Percentiles rank a stretch among this genome's conserved stretches.
Conservation (phyloP, 2,888 invertebrate genomes). For the Ligdia adustata region DNA sequence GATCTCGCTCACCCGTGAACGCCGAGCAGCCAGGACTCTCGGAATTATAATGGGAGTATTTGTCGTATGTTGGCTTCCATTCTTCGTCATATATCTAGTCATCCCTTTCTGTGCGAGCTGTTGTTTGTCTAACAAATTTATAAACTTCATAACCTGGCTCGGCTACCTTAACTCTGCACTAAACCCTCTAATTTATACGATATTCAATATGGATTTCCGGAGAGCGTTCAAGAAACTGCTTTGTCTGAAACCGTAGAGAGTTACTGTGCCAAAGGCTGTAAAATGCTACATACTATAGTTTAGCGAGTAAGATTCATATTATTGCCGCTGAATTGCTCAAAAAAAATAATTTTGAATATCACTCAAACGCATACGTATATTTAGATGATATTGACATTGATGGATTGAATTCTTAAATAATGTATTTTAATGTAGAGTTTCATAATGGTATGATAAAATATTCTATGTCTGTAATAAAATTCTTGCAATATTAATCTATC, state of each 20-base stretch:
- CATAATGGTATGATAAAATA: constrained; percentile 22
- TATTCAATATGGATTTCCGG: constrained; percentile 97
- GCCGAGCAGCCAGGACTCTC: constrained; percentile 96
- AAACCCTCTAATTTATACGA: constrained; percentile 97
- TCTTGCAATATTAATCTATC: constrained; percentile 31
- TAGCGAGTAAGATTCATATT: constrained; percentile 45
- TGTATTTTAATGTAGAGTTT: constrained; percentile 26
- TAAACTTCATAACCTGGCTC: constrained; percentile 96
- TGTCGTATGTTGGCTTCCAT: constrained; percentile 98
- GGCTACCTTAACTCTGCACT: constrained; percentile 96
- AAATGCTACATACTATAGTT: constrained; percentile 40
- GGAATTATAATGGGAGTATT: constrained; percentile 99
- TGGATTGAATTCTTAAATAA: constrained; percentile 27
- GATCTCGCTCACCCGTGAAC: constrained; percentile 96
- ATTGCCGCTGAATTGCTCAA: constrained; percentile 74
- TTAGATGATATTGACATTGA: constrained; percentile 20
- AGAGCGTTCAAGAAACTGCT: constrained; percentile 93
- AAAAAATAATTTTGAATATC: constrained; percentile 52
- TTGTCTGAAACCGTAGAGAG: constrained; percentile 64
- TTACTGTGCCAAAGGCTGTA: constrained; percentile 62
- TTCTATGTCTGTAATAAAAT: constrained; percentile 27
- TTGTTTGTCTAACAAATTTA: constrained; percentile 90
- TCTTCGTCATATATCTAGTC: constrained; percentile 97
- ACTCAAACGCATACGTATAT: constrained; percentile 36
- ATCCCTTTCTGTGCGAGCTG: constrained; percentile 94